Evolutionary conservation across 2,113 vertebrate species (phyloP), one percentile per base, ranked within the genome.

Genomic region (Tupaia tana): DNA sequence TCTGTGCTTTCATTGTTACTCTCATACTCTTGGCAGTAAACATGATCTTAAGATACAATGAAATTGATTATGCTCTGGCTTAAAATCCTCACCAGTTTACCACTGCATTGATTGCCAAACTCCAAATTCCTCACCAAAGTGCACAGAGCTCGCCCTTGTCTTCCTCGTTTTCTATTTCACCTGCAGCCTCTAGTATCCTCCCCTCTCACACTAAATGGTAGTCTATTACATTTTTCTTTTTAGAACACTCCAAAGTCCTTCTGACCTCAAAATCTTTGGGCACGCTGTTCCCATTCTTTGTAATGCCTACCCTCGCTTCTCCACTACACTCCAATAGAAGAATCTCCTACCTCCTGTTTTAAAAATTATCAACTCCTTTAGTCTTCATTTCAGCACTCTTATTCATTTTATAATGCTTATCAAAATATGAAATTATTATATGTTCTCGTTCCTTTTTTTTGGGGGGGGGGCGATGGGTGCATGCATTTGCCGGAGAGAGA

Each of bases 121-220:
- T 75, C 82, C 67, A 52, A 70, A 82, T 56, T 79, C n/a, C 10
- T 25, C 15, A 18, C 58, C 54, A 61, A 61, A 1, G 8, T 22
- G 66, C n/a, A 31, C 31, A 61, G 12, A 27, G 3, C 2, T 64
- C 0, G 0, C 59, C 5, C 22, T 5, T 9, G 6, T 16, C 15
- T 54, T 80, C 31, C 14, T 80, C 15, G 59, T 29, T 52, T 73
- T 88, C 29, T 19, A 25, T 71, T 27, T 31, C 12, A 70, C 31
- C 22, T 27, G 10, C 24, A 9, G 11, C 14, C 24, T 77, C 58
- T 14, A 14, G 22, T 27, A 16, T 24, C 12, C n/a, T 71, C 22
- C 14, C 63, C 56, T 70, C 29, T 31, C n/a, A 63, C 56, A 14
- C 12, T 27, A 27, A 4, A 1, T 56, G 6, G 0, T 10, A 75